Conservation (phyloP, 2,113 vertebrate genomes). For the pig (Sus scrofa) region DNA sequence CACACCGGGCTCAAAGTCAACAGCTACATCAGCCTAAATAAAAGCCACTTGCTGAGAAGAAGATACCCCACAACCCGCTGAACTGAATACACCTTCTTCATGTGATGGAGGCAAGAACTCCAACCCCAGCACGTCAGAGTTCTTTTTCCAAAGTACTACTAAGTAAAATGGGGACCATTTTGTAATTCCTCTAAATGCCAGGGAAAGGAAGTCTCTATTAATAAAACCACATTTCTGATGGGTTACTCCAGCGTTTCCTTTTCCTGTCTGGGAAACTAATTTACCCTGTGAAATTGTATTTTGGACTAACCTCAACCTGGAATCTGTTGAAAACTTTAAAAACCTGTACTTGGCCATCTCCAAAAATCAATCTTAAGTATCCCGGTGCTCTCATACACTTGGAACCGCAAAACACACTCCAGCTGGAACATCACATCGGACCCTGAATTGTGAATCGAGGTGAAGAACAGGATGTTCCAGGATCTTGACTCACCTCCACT, state of each 20-base stretch:
- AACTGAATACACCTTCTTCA: rapidly evolving
- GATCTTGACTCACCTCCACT: neutral
- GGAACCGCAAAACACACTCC: conserved; percentile 32
- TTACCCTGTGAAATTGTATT: neutral
- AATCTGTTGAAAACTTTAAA: conserved; percentile 30
- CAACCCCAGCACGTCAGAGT: neutral
- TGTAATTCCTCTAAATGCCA: neutral
- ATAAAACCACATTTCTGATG: neutral
- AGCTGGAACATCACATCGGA: neutral
- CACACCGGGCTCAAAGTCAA: neutral
- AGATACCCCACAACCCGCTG: rapidly evolving
- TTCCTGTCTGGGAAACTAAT: neutral
- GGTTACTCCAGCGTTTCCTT: neutral
- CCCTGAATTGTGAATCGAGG: neutral
- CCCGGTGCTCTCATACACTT: neutral
- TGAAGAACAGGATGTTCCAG: neutral
- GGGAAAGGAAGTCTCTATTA: neutral
- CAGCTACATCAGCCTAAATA: neutral
- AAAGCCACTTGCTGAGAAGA: neutral
- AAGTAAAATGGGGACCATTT: neutral
- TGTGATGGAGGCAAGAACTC: neutral
- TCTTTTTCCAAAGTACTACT: neutral
- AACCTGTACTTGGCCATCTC: conserved; percentile 37
- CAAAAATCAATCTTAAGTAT: conserved; percentile 42
- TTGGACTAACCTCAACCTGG: neutral